Conservation (phyloP, 2,888 invertebrate species). For the Ceramica pisi region DNA sequence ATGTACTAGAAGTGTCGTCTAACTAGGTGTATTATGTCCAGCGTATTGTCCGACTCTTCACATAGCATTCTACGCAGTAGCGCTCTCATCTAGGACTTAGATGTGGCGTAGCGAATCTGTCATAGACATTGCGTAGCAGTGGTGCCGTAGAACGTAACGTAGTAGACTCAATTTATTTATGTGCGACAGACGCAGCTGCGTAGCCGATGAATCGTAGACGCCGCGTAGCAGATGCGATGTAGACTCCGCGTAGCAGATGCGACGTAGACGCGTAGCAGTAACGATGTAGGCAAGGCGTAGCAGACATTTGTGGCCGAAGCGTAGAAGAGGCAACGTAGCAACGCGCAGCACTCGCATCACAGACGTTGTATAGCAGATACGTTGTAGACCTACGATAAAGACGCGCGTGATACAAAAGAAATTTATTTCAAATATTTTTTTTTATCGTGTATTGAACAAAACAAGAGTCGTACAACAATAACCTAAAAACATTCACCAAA, state of each 20-base stretch:
- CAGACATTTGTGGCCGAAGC: background rate
- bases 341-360: background rate
- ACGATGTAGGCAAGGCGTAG: background rate
- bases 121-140: background rate
- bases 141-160: background rate
- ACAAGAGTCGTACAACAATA: background rate
- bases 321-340: too few relatives aligned
- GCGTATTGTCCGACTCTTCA: too few relatives aligned
- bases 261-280: background rate
- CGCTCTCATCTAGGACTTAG: too few relatives aligned
- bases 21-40: background rate
- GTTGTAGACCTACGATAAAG: too few relatives aligned
- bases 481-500: slow-evolving; percentile 35
- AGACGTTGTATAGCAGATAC: too few relatives aligned
- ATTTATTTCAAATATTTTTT: background rate
- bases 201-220: background rate
- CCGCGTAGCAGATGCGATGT: background rate
- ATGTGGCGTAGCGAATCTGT: background rate
- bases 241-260: background rate
- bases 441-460: background rate
- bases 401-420: background rate
- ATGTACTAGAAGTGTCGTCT: background rate
- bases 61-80: background rate
- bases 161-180: background rate
- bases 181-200: background rate